Conservation (phyloP, 2,888 invertebrate genomes). For the Morinoia aosen region DNA sequence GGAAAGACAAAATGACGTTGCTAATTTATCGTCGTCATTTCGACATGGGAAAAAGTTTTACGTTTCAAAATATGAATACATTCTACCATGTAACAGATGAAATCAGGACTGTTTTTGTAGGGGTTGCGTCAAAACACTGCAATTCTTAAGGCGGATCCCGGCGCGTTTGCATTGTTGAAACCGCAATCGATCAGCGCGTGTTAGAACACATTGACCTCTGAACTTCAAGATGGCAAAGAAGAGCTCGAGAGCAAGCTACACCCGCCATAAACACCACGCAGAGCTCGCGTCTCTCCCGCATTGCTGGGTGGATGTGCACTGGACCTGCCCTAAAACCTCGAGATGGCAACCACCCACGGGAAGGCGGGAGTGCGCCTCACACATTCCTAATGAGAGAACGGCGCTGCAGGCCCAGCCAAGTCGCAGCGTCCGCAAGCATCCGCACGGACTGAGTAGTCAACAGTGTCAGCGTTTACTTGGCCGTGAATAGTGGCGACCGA, state of each 20-base stretch:
- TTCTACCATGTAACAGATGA: not conserved
- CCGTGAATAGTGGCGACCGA: too few species aligned
- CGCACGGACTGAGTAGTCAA: not conserved
- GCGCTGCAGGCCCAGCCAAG: not conserved
- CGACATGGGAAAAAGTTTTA: too few species aligned
- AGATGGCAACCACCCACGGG: constrained; percentile 28
- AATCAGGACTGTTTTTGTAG: not conserved
- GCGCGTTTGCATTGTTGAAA: not conserved
- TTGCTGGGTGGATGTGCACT: constrained; percentile 26
- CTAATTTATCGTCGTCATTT: not conserved
- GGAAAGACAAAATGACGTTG: not conserved
- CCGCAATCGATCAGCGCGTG: constrained; percentile 41
- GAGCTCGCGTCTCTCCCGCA: not conserved
- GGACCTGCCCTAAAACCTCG: not conserved
- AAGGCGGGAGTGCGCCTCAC: not conserved
- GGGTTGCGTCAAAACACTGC: not conserved
- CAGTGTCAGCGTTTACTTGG: not conserved
- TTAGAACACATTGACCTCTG: constrained; percentile 28
- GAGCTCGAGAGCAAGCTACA: not conserved
- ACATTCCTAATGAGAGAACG: not conserved
- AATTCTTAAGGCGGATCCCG: not conserved
- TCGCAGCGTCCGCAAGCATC: not conserved
- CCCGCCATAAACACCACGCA: constrained; percentile 37
- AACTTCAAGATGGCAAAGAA: not conserved
- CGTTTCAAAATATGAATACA: not conserved